phyloP scores from a whole-genome alignment of 2,113 vertebrate genomes.

The Thamnophis sirtalis region DNA sequence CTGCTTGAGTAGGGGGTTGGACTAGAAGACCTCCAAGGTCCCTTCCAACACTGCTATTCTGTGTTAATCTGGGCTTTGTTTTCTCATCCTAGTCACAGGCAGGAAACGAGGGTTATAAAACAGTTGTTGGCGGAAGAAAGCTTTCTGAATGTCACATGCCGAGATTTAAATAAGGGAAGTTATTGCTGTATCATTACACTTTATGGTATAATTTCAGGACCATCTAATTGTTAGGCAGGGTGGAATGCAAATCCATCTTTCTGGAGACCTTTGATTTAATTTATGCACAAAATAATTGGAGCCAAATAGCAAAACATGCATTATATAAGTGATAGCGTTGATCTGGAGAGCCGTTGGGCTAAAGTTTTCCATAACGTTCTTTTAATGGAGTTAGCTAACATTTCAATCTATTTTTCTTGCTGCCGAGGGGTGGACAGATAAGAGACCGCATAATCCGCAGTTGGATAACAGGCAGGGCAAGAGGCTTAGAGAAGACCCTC shows the following conservation, averaged over 20 bases:
- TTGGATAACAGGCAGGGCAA: background rate
- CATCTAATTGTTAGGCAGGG: conserved; percentile 1
- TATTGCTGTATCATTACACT: conserved; percentile 10
- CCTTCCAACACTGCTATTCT: background rate
- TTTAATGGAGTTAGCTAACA: background rate
- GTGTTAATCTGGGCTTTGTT: background rate
- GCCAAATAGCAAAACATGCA: background rate
- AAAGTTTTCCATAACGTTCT: background rate
- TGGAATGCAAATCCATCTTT: conserved; percentile 20
- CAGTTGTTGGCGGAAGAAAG: background rate
- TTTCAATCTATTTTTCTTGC: background rate
- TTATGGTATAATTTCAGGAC: conserved; percentile 1
- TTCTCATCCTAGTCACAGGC: background rate
- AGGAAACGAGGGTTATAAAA: background rate
- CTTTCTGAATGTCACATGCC: background rate
- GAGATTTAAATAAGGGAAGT: conserved; percentile 1
- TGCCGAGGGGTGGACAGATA: background rate
- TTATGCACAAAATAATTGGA: background rate
- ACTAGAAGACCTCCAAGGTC: background rate
- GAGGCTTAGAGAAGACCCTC: background rate
- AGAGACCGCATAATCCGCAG: background rate
- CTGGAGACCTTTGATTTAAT: conserved; percentile 27
- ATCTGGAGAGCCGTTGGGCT: background rate
- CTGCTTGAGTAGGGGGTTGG: background rate
- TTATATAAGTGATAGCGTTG: background rate